phyloP scores from a whole-genome alignment of 2,797 vertebrate species.

The Acrossocheilus wenchowensis region DNA sequence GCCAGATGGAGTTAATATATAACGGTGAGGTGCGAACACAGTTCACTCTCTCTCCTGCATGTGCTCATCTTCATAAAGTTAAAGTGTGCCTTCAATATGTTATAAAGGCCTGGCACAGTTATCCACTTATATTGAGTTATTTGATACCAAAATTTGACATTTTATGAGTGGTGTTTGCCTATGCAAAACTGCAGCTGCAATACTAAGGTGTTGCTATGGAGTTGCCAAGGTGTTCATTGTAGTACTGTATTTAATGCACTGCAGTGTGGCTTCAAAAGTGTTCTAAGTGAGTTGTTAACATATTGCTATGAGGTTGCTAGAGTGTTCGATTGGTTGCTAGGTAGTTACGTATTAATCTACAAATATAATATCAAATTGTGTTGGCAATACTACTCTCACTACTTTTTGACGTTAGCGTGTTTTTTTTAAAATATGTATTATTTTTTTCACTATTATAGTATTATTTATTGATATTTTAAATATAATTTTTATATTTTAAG shows the following conservation, averaged over 20 bases:
- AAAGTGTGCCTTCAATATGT: neutral
- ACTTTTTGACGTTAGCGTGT: neutral
- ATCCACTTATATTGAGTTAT: neutral
- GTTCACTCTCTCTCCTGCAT: neutral
- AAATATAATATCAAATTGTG: neutral
- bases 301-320: neutral
- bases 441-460: no score
- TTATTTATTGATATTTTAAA: no score
- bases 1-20: slow-evolving; percentile 50
- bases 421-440: no score
- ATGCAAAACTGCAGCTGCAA: neutral
- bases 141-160: neutral
- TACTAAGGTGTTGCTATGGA: neutral
- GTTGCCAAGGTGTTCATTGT: neutral
- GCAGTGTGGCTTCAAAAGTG: neutral
- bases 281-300: neutral
- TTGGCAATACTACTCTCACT: neutral
- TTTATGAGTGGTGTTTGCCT: neutral
- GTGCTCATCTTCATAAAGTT: neutral
- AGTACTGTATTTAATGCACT: neutral
- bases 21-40: slow-evolving; percentile 27
- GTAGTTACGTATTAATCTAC: neutral
- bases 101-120: neutral
- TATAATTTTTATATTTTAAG: no score
- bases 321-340: neutral